Conservation (phyloP, 2,113 vertebrate species). For the Ictalurus punctatus region DNA sequence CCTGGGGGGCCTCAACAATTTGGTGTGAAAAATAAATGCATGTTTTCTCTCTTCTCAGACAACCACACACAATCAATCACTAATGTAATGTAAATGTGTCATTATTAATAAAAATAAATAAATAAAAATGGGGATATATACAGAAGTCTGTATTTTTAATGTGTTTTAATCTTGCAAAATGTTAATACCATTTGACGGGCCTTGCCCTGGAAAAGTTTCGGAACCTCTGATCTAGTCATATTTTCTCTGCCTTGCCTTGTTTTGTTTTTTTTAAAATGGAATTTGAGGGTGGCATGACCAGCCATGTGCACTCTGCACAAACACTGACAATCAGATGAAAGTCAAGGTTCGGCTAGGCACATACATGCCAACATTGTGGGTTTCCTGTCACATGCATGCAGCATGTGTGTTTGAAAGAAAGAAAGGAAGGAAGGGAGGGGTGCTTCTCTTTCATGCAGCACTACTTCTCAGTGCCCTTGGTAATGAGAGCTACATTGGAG, state of each 20-base stretch:
- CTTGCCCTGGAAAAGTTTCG: too few species aligned
- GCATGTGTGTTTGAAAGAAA: neutral
- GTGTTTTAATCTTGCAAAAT: too few species aligned
- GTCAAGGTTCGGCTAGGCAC: conserved; percentile 7
- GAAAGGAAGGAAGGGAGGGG: conserved; percentile 15
- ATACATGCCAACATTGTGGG: conserved; percentile 14
- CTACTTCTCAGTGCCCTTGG: neutral
- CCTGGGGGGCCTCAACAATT: too few species aligned
- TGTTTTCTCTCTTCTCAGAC: too few species aligned
- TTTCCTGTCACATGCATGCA: conserved; percentile 46
- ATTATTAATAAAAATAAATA: too few species aligned
- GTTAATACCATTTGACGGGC: too few species aligned
- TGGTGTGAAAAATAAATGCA: too few species aligned
- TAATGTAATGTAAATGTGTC: too few species aligned
- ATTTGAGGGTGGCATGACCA: neutral
- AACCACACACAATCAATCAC: too few species aligned
- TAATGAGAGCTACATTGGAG: neutral
- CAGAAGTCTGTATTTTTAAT: too few species aligned
- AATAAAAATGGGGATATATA: too few species aligned
- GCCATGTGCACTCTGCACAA: neutral
- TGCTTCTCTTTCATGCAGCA: conserved; percentile 13
- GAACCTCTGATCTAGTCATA: neutral
- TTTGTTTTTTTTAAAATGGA: neutral
- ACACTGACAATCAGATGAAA: neutral
- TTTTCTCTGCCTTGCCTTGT: neutral